Conservation (phyloP, 1,140 invertebrate genomes). For the Batillaria attramentaria region DNA sequence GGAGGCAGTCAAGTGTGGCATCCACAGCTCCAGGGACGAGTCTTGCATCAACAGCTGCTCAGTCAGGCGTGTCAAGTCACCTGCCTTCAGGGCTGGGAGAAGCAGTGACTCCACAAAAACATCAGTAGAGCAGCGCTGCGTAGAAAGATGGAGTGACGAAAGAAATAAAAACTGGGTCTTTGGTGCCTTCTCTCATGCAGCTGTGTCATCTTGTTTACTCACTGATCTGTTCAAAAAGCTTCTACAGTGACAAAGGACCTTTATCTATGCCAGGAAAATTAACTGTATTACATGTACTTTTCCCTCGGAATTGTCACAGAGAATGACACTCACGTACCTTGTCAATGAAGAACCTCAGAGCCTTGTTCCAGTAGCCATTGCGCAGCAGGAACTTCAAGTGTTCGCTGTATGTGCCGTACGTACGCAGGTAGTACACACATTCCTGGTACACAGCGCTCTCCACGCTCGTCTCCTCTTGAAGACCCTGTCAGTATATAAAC, state of each 20-base stretch:
- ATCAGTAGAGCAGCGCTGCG: conserved; percentile 66
- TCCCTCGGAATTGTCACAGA: neutral
- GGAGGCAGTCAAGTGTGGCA: conserved; percentile 66
- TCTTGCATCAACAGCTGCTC: conserved; percentile 69
- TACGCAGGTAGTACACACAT: conserved; percentile 69
- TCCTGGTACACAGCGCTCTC: conserved; percentile 66
- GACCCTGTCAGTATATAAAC: conserved; percentile 27
- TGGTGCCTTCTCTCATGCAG: too few species aligned
- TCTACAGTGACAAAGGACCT: too few species aligned
- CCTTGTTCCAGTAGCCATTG: conserved; percentile 70
- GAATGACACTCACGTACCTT: conserved; percentile 54
- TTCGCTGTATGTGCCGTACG: conserved; percentile 67
- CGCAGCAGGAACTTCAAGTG: conserved; percentile 67
- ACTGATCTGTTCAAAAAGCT: too few species aligned
- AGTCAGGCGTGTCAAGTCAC: conserved; percentile 64
- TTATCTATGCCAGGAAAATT: too few species aligned
- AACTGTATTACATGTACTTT: too few species aligned
- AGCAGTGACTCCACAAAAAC: conserved; percentile 71
- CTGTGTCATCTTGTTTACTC: too few species aligned
- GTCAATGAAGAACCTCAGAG: conserved; percentile 68
- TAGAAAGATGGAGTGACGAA: conserved; percentile 24
- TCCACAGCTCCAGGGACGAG: conserved; percentile 65
- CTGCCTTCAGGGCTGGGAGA: conserved; percentile 65
- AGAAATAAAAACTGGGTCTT: too few species aligned
- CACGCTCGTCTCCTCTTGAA: conserved; percentile 57